phyloP scores from a whole-genome alignment of 2,113 vertebrate species.

The Furnarius figulus region DNA sequence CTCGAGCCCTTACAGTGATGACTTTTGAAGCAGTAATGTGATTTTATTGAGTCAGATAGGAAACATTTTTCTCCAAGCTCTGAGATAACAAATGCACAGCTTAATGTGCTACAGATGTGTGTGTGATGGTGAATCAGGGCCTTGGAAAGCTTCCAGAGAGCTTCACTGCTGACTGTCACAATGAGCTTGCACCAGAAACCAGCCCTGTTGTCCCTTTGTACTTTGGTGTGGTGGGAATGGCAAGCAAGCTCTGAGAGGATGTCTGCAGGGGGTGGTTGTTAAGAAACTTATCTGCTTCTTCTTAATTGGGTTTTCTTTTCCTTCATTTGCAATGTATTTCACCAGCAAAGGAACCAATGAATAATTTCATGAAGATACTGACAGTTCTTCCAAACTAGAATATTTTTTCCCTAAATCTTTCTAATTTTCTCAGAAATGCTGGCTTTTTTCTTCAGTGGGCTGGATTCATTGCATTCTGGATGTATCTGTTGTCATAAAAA shows the following conservation, averaged over 20 bases:
- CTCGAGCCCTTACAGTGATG: background rate
- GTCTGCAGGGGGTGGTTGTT: slow-evolving; percentile 32
- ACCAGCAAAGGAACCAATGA: background rate
- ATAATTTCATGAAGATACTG: slow-evolving; percentile 16
- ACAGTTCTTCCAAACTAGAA: slow-evolving; percentile 1
- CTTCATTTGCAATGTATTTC: slow-evolving; percentile 42
- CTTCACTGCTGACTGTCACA: background rate
- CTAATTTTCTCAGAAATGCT: slow-evolving; percentile 32
- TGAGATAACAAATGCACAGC: slow-evolving; percentile 37
- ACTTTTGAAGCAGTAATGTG: background rate
- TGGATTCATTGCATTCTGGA: background rate
- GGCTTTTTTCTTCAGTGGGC: slow-evolving; percentile 7
- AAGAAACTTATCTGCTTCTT: background rate
- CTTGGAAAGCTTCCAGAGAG: slow-evolving; percentile 47
- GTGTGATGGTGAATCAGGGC: slow-evolving; percentile 43
- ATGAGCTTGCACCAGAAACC: background rate
- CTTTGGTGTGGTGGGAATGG: slow-evolving; percentile 23
- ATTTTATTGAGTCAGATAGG: slow-evolving; percentile 41
- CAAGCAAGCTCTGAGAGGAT: background rate
- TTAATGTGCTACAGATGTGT: slow-evolving; percentile 61
- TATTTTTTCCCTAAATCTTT: slow-evolving; percentile 18
- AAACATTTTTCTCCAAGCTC: background rate
- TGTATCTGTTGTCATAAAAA: background rate
- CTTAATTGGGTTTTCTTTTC: background rate
- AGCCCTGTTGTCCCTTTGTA: slow-evolving; percentile 16